Base-by-base conservation (phyloP, 2,888 invertebrate genomes). In the Eupithecia centaureata region DNA sequence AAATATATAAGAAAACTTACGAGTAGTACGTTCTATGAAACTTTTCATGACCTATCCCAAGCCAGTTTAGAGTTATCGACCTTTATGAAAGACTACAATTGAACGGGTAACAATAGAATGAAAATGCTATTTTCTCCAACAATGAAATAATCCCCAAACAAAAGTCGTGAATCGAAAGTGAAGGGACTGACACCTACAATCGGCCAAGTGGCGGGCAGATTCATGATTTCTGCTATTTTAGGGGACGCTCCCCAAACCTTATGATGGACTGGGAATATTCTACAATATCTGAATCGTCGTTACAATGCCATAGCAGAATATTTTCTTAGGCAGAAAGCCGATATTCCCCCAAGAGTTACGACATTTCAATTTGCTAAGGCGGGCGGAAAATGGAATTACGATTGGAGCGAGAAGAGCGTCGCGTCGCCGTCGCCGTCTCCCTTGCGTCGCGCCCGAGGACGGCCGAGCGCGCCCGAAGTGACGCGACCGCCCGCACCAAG, bases 301-400 rank as follows among this genome's bases (percentile, higher is more conserved):
- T 89, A 92, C 91, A 92, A 92, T 91, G 90, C 88, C 89, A 88
- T 89, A 87, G 88, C 80, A 85, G 91, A 92, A 91, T 91, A 92
- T 92, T 92, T 93, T 91, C 92, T 92, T 90, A 88, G 87, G 88
- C 89, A 90, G 91, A 93, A 93, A 93, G 92, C 91, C 92, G 93
- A 93, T 92, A 93, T 93, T 92, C 93, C 93, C 93, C 90, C 86
- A 92, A 93, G 94, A 93, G 92, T 93, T 93, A 93, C 93, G 93
- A 93, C 93, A 93, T 94, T 94, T 94, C 94, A 94, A 94, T 94
- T 94, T 93, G 93, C 93, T 91, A 93, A 93, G 93, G 93, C 93
- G 93, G 92, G 92, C 92, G 93, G 94, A 93, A 94, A 93, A 93
- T 93, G 92, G 92, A 92, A 93, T 93, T 92, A 92, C 93, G 92